Percentiles rank a stretch among this genome's conserved stretches.
phyloP scores from a whole-genome alignment of 1,140 invertebrate species.

The Zaprionus ornatus region DNA sequence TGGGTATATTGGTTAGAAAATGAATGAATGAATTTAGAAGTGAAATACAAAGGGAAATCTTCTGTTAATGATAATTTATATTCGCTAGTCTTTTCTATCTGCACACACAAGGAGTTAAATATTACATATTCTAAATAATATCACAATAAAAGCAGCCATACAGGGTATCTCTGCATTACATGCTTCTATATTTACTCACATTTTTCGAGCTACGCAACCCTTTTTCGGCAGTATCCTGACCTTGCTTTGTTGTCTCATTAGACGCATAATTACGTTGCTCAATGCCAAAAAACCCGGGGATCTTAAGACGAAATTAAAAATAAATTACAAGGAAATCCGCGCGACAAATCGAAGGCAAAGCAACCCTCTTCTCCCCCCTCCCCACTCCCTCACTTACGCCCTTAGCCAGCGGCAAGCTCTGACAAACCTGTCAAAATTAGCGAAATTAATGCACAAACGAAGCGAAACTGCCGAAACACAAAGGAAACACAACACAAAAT shows the following conservation, averaged over 20 bases:
- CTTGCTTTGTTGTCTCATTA: constrained; percentile 82
- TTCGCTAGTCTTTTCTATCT: too few relatives aligned
- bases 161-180: background rate
- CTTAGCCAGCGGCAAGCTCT: constrained; percentile 1
- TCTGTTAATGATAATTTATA: too few relatives aligned
- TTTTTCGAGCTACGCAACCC: constrained; percentile 48
- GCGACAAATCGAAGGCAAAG: constrained; percentile 64
- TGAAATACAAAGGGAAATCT: too few relatives aligned
- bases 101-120: too few relatives aligned
- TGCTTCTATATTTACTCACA: background rate
- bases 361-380: background rate
- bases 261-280: constrained; percentile 73
- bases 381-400: background rate
- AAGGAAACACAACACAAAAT: constrained; percentile 52
- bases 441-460: constrained; percentile 71
- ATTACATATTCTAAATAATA: too few relatives aligned
- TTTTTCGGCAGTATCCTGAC: constrained; percentile 38
- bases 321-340: constrained; percentile 75
- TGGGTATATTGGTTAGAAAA: background rate
- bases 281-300: constrained; percentile 35
- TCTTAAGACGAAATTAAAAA: constrained; percentile 73
- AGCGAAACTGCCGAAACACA: constrained; percentile 64
- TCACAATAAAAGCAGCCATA: background rate
- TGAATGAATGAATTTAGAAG: background rate
- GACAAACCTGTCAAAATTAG: constrained; percentile 71